Conservation (phyloP, 2,113 vertebrate genomes). For the Tautogolabrus adspersus region DNA sequence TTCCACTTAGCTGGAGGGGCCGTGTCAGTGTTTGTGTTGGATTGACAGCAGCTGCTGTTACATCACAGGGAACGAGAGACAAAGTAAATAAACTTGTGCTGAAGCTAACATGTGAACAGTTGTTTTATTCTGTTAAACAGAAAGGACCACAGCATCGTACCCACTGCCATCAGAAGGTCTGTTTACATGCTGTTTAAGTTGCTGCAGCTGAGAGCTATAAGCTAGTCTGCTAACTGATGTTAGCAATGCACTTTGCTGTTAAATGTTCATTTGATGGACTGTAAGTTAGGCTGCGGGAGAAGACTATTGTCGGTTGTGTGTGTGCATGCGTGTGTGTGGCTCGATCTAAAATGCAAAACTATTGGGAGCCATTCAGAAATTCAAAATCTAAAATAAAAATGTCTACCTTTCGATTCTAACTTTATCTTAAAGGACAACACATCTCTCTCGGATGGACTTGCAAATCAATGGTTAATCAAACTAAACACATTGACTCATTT, state of each 20-base stretch:
- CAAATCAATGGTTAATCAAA: not conserved
- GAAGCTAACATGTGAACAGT: slow-evolving; percentile 1
- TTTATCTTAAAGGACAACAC: not conserved
- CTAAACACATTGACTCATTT: slow-evolving; percentile 14
- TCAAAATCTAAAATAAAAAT: no score
- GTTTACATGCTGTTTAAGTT: not conserved
- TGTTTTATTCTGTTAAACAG: slow-evolving; percentile 2
- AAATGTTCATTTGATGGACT: no score
- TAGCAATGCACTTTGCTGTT: no score
- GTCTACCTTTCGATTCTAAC: no score
- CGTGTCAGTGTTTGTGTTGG: no score
- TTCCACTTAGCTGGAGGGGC: no score
- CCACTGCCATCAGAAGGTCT: not conserved
- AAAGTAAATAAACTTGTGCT: not conserved
- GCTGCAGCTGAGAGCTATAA: not conserved
- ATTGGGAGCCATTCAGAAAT: no score
- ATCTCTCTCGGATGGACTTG: not conserved
- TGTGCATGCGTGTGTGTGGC: no score
- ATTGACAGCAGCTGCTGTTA: not conserved
- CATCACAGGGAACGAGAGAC: not conserved
- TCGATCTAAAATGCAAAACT: no score
- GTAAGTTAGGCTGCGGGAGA: no score
- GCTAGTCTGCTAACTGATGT: not conserved
- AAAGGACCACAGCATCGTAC: not conserved
- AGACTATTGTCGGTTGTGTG: no score